These are phyloP conservation scores for Amphipoea lucens DNA, from an alignment of 2,888 invertebrate species.

Conservation along the genomic window DNA sequence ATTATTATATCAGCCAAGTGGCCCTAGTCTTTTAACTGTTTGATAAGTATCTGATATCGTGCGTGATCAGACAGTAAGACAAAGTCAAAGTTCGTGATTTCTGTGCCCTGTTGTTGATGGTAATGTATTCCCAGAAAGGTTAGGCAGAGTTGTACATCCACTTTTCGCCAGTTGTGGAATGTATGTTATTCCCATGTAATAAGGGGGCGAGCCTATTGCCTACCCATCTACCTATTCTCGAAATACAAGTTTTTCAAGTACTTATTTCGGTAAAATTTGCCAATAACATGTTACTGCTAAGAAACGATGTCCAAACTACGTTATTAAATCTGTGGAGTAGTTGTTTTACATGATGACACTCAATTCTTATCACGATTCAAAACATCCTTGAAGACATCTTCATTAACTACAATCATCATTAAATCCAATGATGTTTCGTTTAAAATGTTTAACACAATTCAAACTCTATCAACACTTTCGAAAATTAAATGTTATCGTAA, in stretches of 20 bases:
- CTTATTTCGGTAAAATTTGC: background rate
- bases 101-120: background rate
- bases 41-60: background rate
- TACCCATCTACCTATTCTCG: background rate
- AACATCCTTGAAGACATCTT: conserved; percentile 11
- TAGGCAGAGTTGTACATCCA: background rate
- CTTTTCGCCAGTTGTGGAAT: background rate
- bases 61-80: background rate
- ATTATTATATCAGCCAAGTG: background rate
- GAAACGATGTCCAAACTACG: background rate
- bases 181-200: background rate
- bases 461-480: conserved; percentile 27
- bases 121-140: background rate
- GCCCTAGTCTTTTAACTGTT: background rate
- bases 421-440: background rate
- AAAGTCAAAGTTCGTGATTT: background rate
- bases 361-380: conserved; percentile 2
- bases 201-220: background rate
- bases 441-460: background rate
- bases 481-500: conserved; percentile 10
- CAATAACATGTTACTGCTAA: background rate
- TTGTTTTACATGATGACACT: background rate
- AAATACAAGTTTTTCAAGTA: background rate
- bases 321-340: background rate
- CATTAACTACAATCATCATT: background rate